Conservation (phyloP, 2,113 vertebrate genomes). For the Seriola quinqueradiata region DNA sequence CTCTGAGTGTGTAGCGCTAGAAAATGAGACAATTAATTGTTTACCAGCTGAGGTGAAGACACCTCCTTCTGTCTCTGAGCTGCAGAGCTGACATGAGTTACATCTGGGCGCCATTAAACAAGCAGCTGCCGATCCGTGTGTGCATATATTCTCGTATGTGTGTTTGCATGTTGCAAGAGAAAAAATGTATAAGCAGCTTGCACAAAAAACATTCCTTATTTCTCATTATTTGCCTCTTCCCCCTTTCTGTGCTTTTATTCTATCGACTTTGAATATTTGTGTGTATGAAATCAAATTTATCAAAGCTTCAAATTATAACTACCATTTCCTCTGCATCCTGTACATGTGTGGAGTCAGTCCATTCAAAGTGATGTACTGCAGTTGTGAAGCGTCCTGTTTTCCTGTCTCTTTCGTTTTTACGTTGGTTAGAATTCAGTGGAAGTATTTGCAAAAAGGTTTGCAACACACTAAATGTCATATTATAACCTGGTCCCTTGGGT, state of each 20-base stretch:
- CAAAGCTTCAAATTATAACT: constrained; percentile 11
- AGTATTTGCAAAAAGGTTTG: constrained; percentile 2
- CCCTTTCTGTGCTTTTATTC: background rate
- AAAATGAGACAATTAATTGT: constrained; percentile 4
- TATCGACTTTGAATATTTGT: background rate
- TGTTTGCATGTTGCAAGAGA: constrained; percentile 38
- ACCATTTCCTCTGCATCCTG: constrained; percentile 50
- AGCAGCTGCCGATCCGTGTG: constrained; percentile 56
- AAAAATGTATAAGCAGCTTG: background rate
- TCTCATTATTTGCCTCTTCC: background rate
- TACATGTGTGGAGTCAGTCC: constrained; percentile 33
- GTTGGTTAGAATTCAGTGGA: constrained; percentile 16
- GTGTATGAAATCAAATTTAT: background rate
- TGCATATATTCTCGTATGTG: constrained; percentile 16
- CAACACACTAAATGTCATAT: background rate
- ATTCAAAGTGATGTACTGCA: constrained; percentile 42
- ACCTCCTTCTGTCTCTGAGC: constrained; percentile 9
- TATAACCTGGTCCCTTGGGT: background rate
- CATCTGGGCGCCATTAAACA: constrained; percentile 67
- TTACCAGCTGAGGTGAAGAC: background rate
- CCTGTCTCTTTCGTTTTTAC: constrained; percentile 25
- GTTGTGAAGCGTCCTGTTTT: constrained; percentile 56
- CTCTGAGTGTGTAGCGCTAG: background rate
- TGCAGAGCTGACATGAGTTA: constrained; percentile 55
- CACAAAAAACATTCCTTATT: background rate